These are phyloP conservation scores for Dipus sagitta DNA, from an alignment of 2,797 vertebrate species.

Conservation along the genomic window DNA sequence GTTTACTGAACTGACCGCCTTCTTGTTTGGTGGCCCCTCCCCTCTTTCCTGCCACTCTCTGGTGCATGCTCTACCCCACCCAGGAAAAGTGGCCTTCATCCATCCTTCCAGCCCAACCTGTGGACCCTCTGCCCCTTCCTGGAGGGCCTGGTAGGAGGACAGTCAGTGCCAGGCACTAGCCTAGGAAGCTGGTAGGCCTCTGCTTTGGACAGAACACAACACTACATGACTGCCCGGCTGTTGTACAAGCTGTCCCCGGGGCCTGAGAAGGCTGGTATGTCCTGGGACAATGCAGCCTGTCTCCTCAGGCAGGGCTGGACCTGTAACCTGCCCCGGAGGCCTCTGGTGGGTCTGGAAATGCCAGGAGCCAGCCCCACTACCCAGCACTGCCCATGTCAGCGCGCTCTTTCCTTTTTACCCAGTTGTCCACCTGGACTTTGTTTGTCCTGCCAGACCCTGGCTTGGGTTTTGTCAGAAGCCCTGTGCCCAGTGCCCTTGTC, in stretches of 20 bases:
- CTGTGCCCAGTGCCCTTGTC: not conserved
- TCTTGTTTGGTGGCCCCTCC: not conserved
- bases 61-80: not conserved
- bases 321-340: not conserved
- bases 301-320: not conserved
- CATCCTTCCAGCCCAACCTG: not conserved
- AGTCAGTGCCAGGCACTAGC: not conserved
- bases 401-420: not conserved
- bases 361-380: not conserved
- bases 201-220: not conserved
- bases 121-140: not conserved
- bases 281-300: not conserved
- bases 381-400: not conserved
- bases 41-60: not conserved
- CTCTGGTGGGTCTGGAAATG: not conserved
- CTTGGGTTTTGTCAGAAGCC: not conserved
- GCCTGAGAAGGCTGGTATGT: not conserved
- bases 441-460: not conserved
- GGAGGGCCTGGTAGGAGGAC: not conserved
- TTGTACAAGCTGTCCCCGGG: constrained; percentile 43
- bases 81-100: not conserved
- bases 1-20: not conserved
- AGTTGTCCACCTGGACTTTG: not conserved
- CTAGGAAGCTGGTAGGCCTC: not conserved
- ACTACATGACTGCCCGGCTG: not conserved